Evolutionary conservation across 2,797 vertebrate species (phyloP).

Genomic region (Sebastes matsubarae): DNA sequence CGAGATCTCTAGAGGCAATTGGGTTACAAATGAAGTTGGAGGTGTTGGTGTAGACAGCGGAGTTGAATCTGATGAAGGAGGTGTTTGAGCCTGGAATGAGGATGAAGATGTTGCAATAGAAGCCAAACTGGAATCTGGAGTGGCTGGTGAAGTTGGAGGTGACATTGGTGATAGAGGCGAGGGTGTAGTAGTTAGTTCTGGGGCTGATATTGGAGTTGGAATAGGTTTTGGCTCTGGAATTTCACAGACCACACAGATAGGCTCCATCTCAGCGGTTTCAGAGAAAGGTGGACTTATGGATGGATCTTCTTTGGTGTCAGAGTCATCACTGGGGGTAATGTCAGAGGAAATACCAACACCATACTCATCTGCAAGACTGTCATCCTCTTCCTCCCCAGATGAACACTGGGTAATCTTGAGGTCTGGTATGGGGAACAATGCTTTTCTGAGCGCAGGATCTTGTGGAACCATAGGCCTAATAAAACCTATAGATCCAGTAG

Average conservation of each 20-base stretch:
- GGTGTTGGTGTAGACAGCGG: slow-evolving; percentile 76
- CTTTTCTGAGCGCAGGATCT: slow-evolving; percentile 82
- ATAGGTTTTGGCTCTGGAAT: slow-evolving; percentile 76
- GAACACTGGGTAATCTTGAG: slow-evolving; percentile 99
- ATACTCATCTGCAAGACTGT: slow-evolving; percentile 87
- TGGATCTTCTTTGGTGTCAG: slow-evolving; percentile 67
- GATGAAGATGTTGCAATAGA: slow-evolving; percentile 78
- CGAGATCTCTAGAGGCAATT: slow-evolving; percentile 42
- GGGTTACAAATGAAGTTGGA: slow-evolving; percentile 52
- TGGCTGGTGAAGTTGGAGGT: slow-evolving; percentile 74
- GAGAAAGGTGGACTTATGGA: slow-evolving; percentile 58
- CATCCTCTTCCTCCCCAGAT: slow-evolving; percentile 93
- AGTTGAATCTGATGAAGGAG: slow-evolving; percentile 76
- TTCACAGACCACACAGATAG: slow-evolving; percentile 80
- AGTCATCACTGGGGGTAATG: slow-evolving; percentile 79
- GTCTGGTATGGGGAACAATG: slow-evolving; percentile 94
- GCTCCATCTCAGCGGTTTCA: slow-evolving; percentile 69
- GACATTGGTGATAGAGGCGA: slow-evolving; percentile 72
- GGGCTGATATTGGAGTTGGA: slow-evolving; percentile 74
- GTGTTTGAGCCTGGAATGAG: slow-evolving; percentile 72
- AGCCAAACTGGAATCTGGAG: slow-evolving; percentile 76
- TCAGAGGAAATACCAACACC: slow-evolving; percentile 76
- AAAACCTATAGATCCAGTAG: slow-evolving; percentile 79
- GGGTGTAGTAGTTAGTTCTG: slow-evolving; percentile 76
- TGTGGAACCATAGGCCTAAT: slow-evolving; percentile 83